Evolutionary conservation across 2,797 vertebrate genomes (phyloP).

Genomic region (Sternotherus odoratus): DNA sequence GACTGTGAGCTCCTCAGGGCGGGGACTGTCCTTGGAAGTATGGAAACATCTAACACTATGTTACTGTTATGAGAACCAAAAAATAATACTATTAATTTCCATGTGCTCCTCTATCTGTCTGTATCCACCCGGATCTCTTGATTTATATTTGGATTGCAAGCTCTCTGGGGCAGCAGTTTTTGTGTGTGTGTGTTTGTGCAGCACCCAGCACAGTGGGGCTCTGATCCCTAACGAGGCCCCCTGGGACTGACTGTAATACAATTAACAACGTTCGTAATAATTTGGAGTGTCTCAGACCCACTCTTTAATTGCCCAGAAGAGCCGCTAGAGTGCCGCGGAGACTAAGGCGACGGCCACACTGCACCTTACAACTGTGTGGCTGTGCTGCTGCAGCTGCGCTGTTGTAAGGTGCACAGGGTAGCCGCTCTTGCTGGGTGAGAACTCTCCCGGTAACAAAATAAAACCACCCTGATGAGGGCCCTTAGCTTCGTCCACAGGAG

Average conservation of each 20-base stretch:
- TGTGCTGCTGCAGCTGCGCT: no score
- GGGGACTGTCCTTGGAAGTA: not conserved
- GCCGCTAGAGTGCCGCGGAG: not conserved
- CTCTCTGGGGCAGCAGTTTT: not conserved
- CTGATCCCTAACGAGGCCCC: not conserved
- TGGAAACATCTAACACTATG: not conserved
- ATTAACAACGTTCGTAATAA: not conserved
- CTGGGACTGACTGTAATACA: not conserved
- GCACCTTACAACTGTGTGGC: no score
- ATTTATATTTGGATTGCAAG: not conserved
- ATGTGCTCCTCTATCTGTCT: not conserved
- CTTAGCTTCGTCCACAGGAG: no score
- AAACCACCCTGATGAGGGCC: no score
- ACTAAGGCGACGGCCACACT: not conserved
- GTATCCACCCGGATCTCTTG: not conserved
- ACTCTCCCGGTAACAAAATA: no score
- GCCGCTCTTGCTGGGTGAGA: no score
- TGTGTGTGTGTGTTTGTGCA: not conserved
- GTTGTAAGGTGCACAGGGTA: no score
- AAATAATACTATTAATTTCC: not conserved
- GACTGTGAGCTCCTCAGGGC: not conserved
- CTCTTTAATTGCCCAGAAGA: not conserved
- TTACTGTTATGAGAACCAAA: not conserved
- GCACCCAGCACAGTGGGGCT: not conserved
- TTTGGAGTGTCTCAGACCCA: not conserved